A percentile compares a stretch with the other conserved stretches of the same genome.
Evolutionary conservation across 2,113 vertebrate genomes (phyloP).

Genomic region (Lepus americanus): DNA sequence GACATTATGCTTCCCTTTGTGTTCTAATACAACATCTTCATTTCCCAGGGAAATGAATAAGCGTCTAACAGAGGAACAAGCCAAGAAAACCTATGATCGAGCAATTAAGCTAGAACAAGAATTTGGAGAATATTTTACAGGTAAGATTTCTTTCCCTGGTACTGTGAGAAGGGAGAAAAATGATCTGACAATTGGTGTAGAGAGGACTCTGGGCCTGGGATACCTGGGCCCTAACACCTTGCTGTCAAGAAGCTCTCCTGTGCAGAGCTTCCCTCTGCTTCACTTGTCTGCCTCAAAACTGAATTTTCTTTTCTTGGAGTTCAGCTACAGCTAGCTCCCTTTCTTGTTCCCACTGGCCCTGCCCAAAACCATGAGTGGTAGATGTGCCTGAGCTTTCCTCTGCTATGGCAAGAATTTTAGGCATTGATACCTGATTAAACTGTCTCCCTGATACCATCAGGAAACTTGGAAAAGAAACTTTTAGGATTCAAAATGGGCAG

Average conservation of each 20-base stretch:
- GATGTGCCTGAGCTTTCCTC: neutral
- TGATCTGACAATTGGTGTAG: neutral
- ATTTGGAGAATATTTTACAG: constrained; percentile 99
- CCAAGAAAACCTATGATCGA: constrained; percentile 96
- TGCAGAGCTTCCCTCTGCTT: neutral
- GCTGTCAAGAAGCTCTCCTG: neutral
- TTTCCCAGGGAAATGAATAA: constrained; percentile 97
- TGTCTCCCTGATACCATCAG: neutral
- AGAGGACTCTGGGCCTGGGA: neutral
- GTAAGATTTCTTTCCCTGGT: constrained; percentile 83
- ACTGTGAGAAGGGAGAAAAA: neutral
- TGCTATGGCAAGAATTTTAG: neutral
- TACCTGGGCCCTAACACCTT: neutral
- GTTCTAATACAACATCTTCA: constrained; percentile 39
- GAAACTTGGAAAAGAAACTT: neutral
- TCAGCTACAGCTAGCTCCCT: neutral
- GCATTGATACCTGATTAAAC: neutral
- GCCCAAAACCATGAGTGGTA: neutral
- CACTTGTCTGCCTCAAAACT: neutral
- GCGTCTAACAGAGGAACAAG: constrained; percentile 97
- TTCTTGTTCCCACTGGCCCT: neutral
- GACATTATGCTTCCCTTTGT: neutral
- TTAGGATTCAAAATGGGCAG: neutral
- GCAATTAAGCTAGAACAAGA: constrained; percentile 98
- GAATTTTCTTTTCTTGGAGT: neutral